Evolutionary conservation across 2,797 vertebrate species (phyloP), one percentile per base, ranked within the genome.

Genomic region (Pampus argenteus): DNA sequence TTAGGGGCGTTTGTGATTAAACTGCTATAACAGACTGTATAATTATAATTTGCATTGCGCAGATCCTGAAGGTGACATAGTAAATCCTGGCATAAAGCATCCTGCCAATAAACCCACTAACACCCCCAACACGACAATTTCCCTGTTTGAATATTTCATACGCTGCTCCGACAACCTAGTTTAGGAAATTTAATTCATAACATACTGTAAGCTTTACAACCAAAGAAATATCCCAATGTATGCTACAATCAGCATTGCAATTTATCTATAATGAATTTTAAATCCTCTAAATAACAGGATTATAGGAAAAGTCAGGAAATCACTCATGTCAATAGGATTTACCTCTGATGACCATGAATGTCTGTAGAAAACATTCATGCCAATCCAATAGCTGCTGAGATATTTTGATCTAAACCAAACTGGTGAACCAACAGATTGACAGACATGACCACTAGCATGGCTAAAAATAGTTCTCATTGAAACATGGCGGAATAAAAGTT

Each of bases 21-120:
- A 59, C 36, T 28, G 26, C 31, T 28, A 25, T 40, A 64, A 60
- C 20, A 67, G 40, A 10, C 2, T 51, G 22, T 18, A 44, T 26
- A 50, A 52, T 66, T 51, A 29, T 66, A 40, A 71, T 66, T 66
- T 70, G 9, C 42, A 55, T 63, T 58, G 42, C 59, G 64, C 75
- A 81, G 69, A 80, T 73, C 64, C 55, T 77, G 55, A 71, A 71
- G 66, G 65, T 71, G 62, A 82, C 71, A 64, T 44, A 48, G 15
- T 72, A 75, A 74, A 83, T 82, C 71, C 60, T 47, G 55, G 18
- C 51, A 29, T 18, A 15, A 14, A 29, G 64, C 52, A 38, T n/a
- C 51, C 48, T 56, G 64, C 66, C 60, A 74, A 5, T 54, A 63
- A 76, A 58, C 23, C 18, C 48, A 66, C n/a, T 22, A 49, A 74